These are phyloP conservation scores for Phasia obesa DNA, from an alignment of 2,888 invertebrate species.

Conservation along the genomic window DNA sequence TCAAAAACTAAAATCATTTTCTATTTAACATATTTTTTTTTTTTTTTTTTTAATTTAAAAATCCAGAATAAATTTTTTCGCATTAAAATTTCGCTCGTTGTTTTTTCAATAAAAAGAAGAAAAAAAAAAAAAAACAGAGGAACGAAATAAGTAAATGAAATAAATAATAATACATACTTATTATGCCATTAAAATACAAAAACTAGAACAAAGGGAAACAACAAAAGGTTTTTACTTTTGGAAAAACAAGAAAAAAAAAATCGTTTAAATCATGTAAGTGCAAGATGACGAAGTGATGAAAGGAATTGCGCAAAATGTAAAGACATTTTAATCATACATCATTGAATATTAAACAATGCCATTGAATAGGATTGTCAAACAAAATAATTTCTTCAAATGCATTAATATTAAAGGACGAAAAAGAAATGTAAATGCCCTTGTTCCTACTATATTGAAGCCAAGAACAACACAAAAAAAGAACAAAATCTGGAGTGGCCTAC, in stretches of 20 bases:
- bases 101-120: too few species aligned
- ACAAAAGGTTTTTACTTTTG: not conserved
- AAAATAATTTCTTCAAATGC: not conserved
- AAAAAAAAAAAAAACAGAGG: not conserved
- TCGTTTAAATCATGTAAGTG: not conserved
- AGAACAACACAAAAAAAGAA: too few species aligned
- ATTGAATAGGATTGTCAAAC: not conserved
- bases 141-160: conserved; percentile 8
- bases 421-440: not conserved
- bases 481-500: too few species aligned
- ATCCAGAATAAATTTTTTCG: conserved; percentile 22
- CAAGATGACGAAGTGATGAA: not conserved
- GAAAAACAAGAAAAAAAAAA: not conserved
- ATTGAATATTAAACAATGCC: conserved; percentile 27
- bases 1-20: not conserved
- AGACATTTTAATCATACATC: conserved; percentile 36
- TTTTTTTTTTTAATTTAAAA: conserved; percentile 3
- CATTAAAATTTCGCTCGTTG: conserved; percentile 39
- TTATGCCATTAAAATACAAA: conserved; percentile 9
- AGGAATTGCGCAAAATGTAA: not conserved
- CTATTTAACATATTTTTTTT: too few species aligned
- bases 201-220: not conserved
- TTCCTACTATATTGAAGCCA: too few species aligned
- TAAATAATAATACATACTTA: conserved; percentile 19
- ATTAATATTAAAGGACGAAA: too few species aligned